Base-by-base conservation (phyloP, 2,888 invertebrate genomes). In the Sphecodes monilicornis region DNA sequence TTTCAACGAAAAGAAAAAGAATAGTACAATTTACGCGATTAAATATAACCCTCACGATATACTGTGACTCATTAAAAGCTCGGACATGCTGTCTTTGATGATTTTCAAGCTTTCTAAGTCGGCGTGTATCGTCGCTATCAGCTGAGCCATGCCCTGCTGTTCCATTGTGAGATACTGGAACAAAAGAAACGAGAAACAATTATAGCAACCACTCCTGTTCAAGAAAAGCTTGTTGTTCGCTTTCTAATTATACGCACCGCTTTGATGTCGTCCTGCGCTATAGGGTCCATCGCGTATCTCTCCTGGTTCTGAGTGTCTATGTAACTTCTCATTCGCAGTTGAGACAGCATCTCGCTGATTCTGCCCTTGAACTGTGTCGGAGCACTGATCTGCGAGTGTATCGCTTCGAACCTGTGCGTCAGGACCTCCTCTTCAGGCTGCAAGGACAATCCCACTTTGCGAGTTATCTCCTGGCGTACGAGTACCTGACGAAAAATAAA, bases 291-390 rank as follows among this genome's bases (percentile, higher is more conserved):
- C 81, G 97, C 97, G 92, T 98, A 99, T 81, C 97, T 96, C 91
- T 97, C 97, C 68, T 96, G 96, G 10, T 95, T 95, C 26, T 96
- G 96, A 68, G 96, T 96, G 78, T 96, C 95, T 81, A 95, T 94
- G 64, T 95, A 95, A 80, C 96, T 96, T 90, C 97, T 97, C 94
- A 98, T 96, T 80, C 97, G 96, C 91, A 98, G 97, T 89, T 98
- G 98, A 26, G 98, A 98, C 88, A 98, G 95, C 91, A 99, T 95
- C 95, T 99, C 99, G 94, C 98, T 98, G 79, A 99, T 96, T 77
- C 98, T 97, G 82, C 98, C 98, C 97, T 98, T 98, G 93, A 98
- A 98, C 90, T 99, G 98, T 64, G 98, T 98, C 46, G 99, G 99
- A 22, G 98, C 97, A 90, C 98, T 98, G 29, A 99, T 96, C 92